Percentiles rank a stretch among this genome's conserved stretches.
Evolutionary conservation across 2,888 invertebrate genomes (phyloP).

Genomic region (Rhamnusium bicolor): DNA sequence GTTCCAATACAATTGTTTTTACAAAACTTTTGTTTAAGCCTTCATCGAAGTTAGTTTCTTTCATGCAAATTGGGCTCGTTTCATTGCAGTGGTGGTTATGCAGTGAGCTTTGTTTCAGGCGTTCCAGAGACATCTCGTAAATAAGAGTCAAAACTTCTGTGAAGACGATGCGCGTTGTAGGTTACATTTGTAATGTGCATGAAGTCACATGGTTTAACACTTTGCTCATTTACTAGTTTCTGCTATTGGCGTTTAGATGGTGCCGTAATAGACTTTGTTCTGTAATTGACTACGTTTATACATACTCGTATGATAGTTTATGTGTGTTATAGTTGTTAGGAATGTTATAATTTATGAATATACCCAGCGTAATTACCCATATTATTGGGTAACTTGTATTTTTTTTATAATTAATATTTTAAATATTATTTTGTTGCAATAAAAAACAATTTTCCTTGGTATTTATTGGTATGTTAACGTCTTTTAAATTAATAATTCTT

Average conservation of each 20-base stretch:
- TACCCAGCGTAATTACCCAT: too few relatives aligned
- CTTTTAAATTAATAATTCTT: too few relatives aligned
- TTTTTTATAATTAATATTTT: too few relatives aligned
- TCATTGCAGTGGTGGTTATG: too few relatives aligned
- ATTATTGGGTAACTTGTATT: too few relatives aligned
- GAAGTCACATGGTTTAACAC: background rate
- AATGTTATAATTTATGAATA: too few relatives aligned
- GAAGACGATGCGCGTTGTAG: background rate
- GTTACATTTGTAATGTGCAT: background rate
- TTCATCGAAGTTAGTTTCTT: background rate
- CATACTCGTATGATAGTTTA: too few relatives aligned
- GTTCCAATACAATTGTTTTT: slow-evolving; percentile 19
- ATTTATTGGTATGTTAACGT: too few relatives aligned
- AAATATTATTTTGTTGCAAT: too few relatives aligned
- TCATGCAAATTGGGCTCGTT: background rate
- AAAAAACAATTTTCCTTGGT: too few relatives aligned
- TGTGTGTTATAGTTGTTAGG: too few relatives aligned
- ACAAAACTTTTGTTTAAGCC: background rate
- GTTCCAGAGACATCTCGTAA: slow-evolving; percentile 6
- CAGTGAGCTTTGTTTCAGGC: too few relatives aligned
- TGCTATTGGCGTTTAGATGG: background rate
- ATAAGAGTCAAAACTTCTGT: background rate
- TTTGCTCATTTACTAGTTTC: background rate
- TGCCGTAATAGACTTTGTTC: background rate
- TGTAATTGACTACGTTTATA: background rate